Evolutionary conservation across 2,888 invertebrate species (phyloP), one percentile per base, ranked within the genome.

Genomic region (Oxytorus armatus): DNA sequence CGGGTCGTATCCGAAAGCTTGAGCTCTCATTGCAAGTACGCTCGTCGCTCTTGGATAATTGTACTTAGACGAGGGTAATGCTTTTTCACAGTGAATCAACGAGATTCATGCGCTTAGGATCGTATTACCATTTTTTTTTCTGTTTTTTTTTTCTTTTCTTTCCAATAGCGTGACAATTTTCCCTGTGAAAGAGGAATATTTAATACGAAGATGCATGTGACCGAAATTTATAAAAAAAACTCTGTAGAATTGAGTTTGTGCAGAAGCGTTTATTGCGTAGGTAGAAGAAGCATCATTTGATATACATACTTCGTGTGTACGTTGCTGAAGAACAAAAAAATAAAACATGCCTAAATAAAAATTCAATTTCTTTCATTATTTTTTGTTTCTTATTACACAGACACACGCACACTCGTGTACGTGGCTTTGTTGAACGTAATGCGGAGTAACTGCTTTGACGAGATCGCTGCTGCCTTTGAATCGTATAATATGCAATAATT

Each of bases 81-180:
- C 90, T 89, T 90, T 88, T 90, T 90, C 89, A 89, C 89, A 90
- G 89, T 86, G 86, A 85, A 89, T 85, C 84, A 82, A 86, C 77
- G 84, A 87, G 86, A 86, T 85, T 86, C 85, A 85, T 87, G 83
- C 84, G 87, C 86, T 85, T 87, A 85, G 84, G 83, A 82, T 74
- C 82, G 80, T 79, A 79, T 83, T 79, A 61, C 55, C 74, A 81
- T 81, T 83, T 83, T 83, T 84, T 66, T 61, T 83, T 53, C 42
- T 68, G 76, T 66, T 55, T 18, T 29, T 42, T 55, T 7, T 55
- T 68, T 53, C 57, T 66, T 51, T 81, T 75, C 75, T 77, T 77
- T n/a, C n/a, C n/a, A n/a, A n/a, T n/a, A n/a, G n/a, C n/a, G n/a
- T n/a, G n/a, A 25, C 69, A 65, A 74, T 49, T 65, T 61, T 74